Conservation (phyloP, 2,888 invertebrate genomes). For the Hydropsyche betteni region DNA sequence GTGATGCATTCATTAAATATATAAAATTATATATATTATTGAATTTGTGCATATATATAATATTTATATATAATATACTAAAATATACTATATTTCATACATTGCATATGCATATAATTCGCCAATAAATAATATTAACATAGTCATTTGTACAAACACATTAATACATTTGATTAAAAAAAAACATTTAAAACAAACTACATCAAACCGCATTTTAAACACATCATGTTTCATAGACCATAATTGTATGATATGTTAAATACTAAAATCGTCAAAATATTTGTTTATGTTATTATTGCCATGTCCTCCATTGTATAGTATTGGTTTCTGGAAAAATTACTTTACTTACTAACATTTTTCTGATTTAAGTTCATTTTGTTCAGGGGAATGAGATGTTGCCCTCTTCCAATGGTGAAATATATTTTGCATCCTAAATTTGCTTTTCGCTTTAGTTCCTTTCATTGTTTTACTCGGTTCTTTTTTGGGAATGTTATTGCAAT, state of each 20-base stretch:
- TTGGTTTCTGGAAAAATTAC: slow-evolving; percentile 48
- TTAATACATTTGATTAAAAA: slow-evolving; percentile 4
- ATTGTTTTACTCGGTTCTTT: not conserved
- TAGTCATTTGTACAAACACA: slow-evolving; percentile 17
- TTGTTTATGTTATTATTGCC: slow-evolving; percentile 40
- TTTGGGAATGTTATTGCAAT: no score
- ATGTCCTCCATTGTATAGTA: slow-evolving; percentile 50
- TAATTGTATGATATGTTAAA: slow-evolving; percentile 41
- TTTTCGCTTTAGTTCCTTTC: slow-evolving; percentile 18
- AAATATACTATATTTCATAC: not conserved
- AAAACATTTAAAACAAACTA: not conserved
- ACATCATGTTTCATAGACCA: slow-evolving; percentile 38
- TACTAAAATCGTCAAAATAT: slow-evolving; percentile 24
- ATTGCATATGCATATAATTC: slow-evolving; percentile 24
- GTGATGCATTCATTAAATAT: slow-evolving; percentile 12
- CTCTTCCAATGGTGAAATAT: slow-evolving; percentile 42
- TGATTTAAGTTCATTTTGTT: slow-evolving; percentile 42
- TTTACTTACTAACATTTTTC: slow-evolving; percentile 48
- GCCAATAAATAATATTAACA: not conserved
- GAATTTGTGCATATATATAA: not conserved
- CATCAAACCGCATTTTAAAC: not conserved
- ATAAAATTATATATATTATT: slow-evolving; percentile 16
- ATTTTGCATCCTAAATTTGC: slow-evolving; percentile 42
- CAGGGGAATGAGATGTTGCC: slow-evolving; percentile 49
- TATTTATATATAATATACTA: no score